Percentiles rank a stretch among this genome's conserved stretches.
Evolutionary conservation across 1,140 invertebrate species (phyloP).

Genomic region (Zaprionus kolodkinae): DNA sequence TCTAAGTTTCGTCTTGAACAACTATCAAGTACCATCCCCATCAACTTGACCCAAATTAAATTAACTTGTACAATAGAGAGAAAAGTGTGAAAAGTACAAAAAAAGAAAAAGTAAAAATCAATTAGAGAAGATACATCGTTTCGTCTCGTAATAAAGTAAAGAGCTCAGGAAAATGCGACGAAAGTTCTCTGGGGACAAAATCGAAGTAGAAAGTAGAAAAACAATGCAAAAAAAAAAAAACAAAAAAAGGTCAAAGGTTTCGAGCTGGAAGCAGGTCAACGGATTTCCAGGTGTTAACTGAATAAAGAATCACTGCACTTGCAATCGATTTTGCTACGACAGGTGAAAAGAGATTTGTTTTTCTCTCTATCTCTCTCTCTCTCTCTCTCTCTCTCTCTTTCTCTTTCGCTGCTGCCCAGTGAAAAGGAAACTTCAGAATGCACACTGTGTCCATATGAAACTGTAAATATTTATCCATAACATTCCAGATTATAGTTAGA

Average conservation of each 20-base stretch:
- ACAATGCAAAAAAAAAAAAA: not conserved
- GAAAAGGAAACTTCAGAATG: not conserved
- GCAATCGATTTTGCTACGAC: conserved; percentile 6
- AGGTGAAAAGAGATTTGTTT: conserved; percentile 10
- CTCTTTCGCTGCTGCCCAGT: not conserved
- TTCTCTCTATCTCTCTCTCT: not conserved
- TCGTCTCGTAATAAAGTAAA: not conserved
- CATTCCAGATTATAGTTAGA: conserved; percentile 20
- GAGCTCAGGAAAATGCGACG: conserved; percentile 28
- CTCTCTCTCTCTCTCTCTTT: not conserved
- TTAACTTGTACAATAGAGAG: too few species aligned
- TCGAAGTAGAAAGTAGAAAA: conserved; percentile 20
- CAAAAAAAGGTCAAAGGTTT: conserved; percentile 17
- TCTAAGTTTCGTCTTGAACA: not conserved
- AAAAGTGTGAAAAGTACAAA: not conserved
- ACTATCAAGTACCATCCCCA: not conserved
- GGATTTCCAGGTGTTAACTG: conserved; percentile 14
- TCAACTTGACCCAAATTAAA: conserved; percentile 44
- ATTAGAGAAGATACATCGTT: conserved; percentile 50
- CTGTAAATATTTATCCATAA: conserved; percentile 11
- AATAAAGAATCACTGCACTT: conserved; percentile 33
- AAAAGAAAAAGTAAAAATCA: conserved; percentile 33
- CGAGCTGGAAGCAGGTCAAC: not conserved
- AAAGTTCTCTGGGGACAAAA: conserved; percentile 42
- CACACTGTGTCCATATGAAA: conserved; percentile 14